Evolutionary conservation across 2,888 invertebrate genomes (phyloP).

Genomic region (Napeogenes sylphis): DNA sequence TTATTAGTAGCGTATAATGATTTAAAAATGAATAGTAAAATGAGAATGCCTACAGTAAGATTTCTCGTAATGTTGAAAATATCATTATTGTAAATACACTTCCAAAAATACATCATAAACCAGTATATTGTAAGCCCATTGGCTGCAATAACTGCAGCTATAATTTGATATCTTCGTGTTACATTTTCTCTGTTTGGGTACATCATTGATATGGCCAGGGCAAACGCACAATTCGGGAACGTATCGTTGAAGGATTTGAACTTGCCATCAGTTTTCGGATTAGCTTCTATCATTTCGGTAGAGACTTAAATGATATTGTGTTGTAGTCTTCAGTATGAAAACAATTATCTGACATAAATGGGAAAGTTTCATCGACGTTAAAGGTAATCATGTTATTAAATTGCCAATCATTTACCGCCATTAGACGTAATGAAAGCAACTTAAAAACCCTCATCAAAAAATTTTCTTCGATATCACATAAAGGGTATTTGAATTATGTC

Average conservation of each 20-base stretch:
- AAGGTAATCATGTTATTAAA: constrained; percentile 36
- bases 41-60: constrained; percentile 46
- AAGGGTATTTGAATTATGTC: not conserved
- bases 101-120: constrained; percentile 47
- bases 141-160: constrained; percentile 35
- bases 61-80: constrained; percentile 52
- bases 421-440: constrained; percentile 33
- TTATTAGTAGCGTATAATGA: constrained; percentile 47
- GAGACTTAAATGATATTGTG: constrained; percentile 17
- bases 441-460: constrained; percentile 26
- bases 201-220: constrained; percentile 48
- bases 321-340: constrained; percentile 24
- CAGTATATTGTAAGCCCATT: constrained; percentile 49
- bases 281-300: constrained; percentile 23
- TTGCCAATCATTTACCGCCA: constrained; percentile 34
- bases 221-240: constrained; percentile 50
- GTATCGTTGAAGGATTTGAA: constrained; percentile 54
- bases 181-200: constrained; percentile 51
- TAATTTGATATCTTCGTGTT: constrained; percentile 35
- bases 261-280: constrained; percentile 31
- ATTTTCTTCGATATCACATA: constrained; percentile 21
- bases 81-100: constrained; percentile 45
- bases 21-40: constrained; percentile 56
- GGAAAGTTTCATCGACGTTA: constrained; percentile 36
- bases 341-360: constrained; percentile 31